phyloP scores from a whole-genome alignment of 2,888 invertebrate species.

The Phyllotreta striolata region DNA sequence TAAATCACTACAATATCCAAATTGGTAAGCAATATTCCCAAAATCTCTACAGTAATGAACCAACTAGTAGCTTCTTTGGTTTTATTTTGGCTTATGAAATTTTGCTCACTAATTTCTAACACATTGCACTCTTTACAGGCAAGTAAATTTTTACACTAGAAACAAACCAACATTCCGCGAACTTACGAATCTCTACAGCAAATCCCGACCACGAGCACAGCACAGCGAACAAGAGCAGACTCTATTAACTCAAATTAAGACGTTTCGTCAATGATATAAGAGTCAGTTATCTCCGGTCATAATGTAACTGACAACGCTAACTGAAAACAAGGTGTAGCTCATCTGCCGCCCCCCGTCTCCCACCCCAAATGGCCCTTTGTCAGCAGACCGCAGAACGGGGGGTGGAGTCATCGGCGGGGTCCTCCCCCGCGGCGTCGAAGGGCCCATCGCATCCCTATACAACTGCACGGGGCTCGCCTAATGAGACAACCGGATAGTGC shows the following conservation, averaged over 20 bases:
- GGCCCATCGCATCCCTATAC: slow-evolving; percentile 25
- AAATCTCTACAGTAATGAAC: too few relatives aligned
- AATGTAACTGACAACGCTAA: slow-evolving; percentile 54
- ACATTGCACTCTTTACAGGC: too few relatives aligned
- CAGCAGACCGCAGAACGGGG: slow-evolving; percentile 50
- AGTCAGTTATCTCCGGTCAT: slow-evolving; percentile 56
- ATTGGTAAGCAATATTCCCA: too few relatives aligned
- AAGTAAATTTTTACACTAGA: too few relatives aligned
- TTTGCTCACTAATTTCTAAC: background rate
- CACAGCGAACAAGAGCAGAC: slow-evolving; percentile 28
- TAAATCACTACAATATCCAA: too few relatives aligned
- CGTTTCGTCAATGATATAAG: slow-evolving; percentile 42
- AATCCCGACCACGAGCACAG: background rate
- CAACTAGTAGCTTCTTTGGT: too few relatives aligned
- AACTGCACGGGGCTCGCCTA: slow-evolving; percentile 2
- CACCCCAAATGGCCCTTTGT: slow-evolving; percentile 41
- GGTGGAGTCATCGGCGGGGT: slow-evolving; percentile 53
- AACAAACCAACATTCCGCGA: background rate
- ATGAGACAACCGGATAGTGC: background rate
- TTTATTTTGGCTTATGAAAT: background rate
- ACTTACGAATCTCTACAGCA: background rate
- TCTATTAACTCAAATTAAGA: slow-evolving; percentile 54
- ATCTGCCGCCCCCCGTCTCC: slow-evolving; percentile 51
- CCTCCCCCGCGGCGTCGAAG: slow-evolving; percentile 51
- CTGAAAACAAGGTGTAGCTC: slow-evolving; percentile 52